Evolutionary conservation across 2,888 invertebrate genomes (phyloP).

Genomic region (Metallyticus violacea): DNA sequence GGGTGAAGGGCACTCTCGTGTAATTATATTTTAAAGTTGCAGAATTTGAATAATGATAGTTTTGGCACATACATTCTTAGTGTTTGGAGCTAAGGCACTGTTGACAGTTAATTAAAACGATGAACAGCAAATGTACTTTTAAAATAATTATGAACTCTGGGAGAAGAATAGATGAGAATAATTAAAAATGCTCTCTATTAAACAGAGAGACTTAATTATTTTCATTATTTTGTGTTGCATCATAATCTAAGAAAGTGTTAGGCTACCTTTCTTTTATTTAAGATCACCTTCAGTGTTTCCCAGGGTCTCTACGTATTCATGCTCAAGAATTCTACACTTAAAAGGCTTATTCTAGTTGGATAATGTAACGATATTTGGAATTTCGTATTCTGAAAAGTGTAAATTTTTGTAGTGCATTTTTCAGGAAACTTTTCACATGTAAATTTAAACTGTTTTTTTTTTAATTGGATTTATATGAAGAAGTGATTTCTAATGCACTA

Average conservation of each 20-base stretch:
- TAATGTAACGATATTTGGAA: slow-evolving; percentile 31
- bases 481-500: slow-evolving; percentile 38
- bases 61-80: too few species aligned
- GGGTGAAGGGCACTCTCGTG: too few species aligned
- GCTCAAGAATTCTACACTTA: slow-evolving; percentile 24
- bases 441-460: slow-evolving; percentile 25
- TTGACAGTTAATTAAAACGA: too few species aligned
- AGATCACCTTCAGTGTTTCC: slow-evolving; percentile 22
- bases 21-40: too few species aligned
- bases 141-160: too few species aligned
- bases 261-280: slow-evolving; percentile 28
- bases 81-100: too few species aligned
- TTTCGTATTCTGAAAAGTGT: slow-evolving; percentile 27
- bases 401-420: slow-evolving; percentile 32
- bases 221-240: slow-evolving; percentile 23
- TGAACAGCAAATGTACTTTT: too few species aligned
- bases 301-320: slow-evolving; percentile 22
- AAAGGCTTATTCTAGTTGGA: slow-evolving; percentile 28
- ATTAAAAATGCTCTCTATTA: too few species aligned
- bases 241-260: slow-evolving; percentile 25
- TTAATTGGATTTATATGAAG: slow-evolving; percentile 25
- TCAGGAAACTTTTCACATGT: slow-evolving; percentile 32
- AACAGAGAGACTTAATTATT: too few species aligned
- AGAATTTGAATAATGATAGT: too few species aligned
- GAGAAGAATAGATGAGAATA: too few species aligned